Conservation (phyloP, 2,113 vertebrate genomes). For the Xiphophorus maculatus region DNA sequence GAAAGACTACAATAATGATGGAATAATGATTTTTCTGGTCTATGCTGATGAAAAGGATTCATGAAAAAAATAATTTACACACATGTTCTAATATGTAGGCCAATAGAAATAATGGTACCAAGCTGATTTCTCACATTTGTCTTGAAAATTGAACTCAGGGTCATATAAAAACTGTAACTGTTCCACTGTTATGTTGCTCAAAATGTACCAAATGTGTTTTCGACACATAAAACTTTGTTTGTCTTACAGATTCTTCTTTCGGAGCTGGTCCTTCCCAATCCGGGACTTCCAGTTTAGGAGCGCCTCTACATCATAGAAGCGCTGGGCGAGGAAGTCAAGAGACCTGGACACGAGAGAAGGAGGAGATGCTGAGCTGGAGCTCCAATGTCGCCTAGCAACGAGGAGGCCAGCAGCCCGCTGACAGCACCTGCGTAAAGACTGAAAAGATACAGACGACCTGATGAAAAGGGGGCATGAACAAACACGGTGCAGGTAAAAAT, state of each 20-base stretch:
- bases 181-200: no score
- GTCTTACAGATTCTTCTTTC: conserved; percentile 74
- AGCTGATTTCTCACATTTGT: no score
- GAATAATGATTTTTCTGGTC: no score
- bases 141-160: no score
- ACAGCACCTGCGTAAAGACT: conserved; percentile 54
- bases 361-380: conserved; percentile 41
- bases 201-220: no score
- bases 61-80: no score
- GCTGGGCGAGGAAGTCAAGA: conserved; percentile 61
- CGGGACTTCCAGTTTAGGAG: conserved; percentile 52
- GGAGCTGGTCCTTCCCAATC: conserved; percentile 28
- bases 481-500: background rate
- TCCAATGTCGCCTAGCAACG: conserved; percentile 33
- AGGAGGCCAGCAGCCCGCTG: conserved; percentile 2
- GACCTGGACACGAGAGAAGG: conserved; percentile 46
- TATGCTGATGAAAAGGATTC: no score
- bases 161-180: no score
- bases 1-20: no score
- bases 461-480: background rate
- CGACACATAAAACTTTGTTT: no score
- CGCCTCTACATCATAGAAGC: conserved; percentile 75
- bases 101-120: no score
- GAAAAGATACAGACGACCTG: background rate
- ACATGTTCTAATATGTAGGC: no score